Evolutionary conservation across 64 coral and sea anemone species (phyloP).

Genomic region (Montipora sp.): DNA sequence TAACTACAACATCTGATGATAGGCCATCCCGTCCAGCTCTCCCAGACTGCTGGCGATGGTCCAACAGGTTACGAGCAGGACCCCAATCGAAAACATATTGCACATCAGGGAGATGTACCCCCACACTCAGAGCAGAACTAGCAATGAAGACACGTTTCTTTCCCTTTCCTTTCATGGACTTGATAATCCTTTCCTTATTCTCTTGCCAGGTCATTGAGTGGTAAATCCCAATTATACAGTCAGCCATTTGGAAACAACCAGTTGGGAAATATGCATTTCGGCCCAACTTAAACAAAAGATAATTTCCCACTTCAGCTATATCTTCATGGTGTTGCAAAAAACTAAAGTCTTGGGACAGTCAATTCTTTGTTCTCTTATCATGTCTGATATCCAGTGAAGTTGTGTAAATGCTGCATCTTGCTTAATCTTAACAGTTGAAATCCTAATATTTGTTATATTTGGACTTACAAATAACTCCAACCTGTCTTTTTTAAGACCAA

Average conservation of each 20-base stretch:
- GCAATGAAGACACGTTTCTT: conserved; percentile 35
- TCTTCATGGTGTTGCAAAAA: conserved; percentile 28
- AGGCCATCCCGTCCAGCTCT: conserved; percentile 36
- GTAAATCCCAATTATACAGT: conserved; percentile 50
- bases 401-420: neutral
- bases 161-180: conserved; percentile 10
- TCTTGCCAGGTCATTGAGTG: conserved; percentile 31
- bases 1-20: too few species aligned
- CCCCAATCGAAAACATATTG: too few species aligned
- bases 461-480: conserved; percentile 31
- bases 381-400: neutral
- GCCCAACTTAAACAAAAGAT: conserved; percentile 13
- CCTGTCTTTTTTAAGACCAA: neutral
- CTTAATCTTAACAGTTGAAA: neutral
- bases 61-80: conserved; percentile 27
- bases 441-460: conserved; percentile 14
- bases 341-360: neutral
- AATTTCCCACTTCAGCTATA: conserved; percentile 16
- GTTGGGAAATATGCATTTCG: too few species aligned
- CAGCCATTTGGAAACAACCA: neutral
- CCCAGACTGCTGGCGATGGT: conserved; percentile 45
- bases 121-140: conserved; percentile 49
- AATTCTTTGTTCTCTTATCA: neutral
- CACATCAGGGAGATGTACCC: too few species aligned
- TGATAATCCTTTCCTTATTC: conserved; percentile 24